Evolutionary conservation across 2,797 vertebrate species (phyloP).

Genomic region (Clangula hyemalis): DNA sequence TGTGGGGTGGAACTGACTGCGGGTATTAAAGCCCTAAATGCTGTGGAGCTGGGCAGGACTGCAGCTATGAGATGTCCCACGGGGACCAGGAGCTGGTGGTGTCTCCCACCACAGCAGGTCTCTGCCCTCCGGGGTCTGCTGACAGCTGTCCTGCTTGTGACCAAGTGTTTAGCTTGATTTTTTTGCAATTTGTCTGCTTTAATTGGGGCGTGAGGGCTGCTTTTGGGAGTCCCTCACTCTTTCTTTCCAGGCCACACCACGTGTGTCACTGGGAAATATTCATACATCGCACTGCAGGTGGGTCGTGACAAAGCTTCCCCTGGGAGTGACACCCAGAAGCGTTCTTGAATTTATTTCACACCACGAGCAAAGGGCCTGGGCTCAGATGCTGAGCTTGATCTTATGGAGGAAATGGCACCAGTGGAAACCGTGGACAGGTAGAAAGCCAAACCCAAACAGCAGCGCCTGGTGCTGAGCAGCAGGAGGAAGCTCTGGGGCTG

Average conservation of each 20-base stretch:
- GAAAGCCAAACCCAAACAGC: not conserved
- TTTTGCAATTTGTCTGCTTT: fast-evolving
- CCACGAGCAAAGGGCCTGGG: not conserved
- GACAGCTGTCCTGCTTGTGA: too few species aligned
- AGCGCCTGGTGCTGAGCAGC: not conserved
- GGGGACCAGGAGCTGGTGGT: not conserved
- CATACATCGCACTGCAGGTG: not conserved
- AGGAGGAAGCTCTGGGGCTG: not conserved
- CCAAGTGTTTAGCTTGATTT: not conserved
- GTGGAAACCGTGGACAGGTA: fast-evolving
- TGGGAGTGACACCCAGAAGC: not conserved
- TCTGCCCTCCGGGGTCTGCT: not conserved
- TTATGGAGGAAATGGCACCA: not conserved
- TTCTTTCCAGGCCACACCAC: fast-evolving
- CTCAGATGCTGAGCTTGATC: not conserved
- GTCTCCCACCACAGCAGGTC: fast-evolving
- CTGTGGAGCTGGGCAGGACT: not conserved
- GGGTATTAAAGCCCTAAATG: fast-evolving
- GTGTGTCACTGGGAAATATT: not conserved
- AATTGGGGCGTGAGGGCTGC: not conserved
- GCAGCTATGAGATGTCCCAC: fast-evolving
- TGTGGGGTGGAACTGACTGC: fast-evolving
- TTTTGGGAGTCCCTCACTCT: not conserved
- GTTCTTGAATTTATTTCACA: fast-evolving
- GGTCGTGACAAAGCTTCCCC: fast-evolving